Evolutionary conservation across 2,113 vertebrate genomes (phyloP), one percentile per base, ranked within the genome.

Genomic region (Eonycteris spelaea): DNA sequence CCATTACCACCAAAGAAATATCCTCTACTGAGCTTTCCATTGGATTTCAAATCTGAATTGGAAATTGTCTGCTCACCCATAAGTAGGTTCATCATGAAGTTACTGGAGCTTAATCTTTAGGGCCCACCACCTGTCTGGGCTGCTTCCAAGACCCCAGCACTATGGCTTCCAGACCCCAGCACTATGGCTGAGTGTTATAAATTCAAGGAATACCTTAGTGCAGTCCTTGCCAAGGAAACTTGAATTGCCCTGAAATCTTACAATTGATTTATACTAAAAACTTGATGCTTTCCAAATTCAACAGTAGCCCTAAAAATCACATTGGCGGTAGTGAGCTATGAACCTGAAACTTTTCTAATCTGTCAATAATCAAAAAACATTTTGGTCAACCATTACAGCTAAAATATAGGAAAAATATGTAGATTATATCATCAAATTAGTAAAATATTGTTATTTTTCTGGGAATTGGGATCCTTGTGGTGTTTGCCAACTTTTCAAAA

Each of bases 191-290:
- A 65, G 9, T 57, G 1, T 43, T 61, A 8, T 75, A 53, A 61
- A 84, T 87, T 79, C 35, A 91, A 67, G 87, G 90, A 74, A 12
- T 70, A 57, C 28, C 65, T 90, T 67, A 71, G 7, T 48, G 10
- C 65, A 38, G 13, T 90, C 10, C 38, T 33, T 95, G 61, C 21
- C 30, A 45, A 86, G 68, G 68, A 89, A 71, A 28, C 24, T 59
- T 80, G 38, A 95, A 86, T 89, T 84, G 38, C 59, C 65, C 40
- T 63, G 26, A 73, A 85, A 91, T 94, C 45, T 65, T 74, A 61
- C 2, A 63, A 59, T 11, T 93, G 55, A 87, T 91, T 91, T 86
- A 74, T 84, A 48, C 61, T 86, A 97, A 61, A 91, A 51, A 80
- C 68, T 53, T 53, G 38, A 79, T 61, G 35, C 59, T 95, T 94